Percentiles rank a stretch among this genome's conserved stretches.
phyloP scores from a whole-genome alignment of 2,797 vertebrate species.

The Dendrocincla fuliginosa region DNA sequence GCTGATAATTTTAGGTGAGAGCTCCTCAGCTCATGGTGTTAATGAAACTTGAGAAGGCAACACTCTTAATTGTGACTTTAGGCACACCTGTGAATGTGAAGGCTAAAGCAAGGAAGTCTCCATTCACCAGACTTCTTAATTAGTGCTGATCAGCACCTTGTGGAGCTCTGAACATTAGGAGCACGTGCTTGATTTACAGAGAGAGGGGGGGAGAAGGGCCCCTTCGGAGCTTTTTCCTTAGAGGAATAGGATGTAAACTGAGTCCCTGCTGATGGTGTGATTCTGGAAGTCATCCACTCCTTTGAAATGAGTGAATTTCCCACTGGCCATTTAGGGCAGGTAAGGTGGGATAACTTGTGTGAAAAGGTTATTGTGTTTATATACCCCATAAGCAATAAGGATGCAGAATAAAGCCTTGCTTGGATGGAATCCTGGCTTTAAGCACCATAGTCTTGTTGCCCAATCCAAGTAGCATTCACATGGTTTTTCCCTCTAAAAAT shows the following conservation, averaged over 20 bases:
- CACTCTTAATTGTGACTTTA: background rate
- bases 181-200: background rate
- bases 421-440: background rate
- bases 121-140: background rate
- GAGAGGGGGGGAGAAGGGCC: background rate
- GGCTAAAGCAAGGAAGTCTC: background rate
- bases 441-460: background rate
- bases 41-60: background rate
- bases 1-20: background rate
- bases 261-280: background rate
- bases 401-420: background rate
- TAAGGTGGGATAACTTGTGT: background rate
- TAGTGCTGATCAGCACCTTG: background rate
- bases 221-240: background rate
- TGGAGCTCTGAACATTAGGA: background rate
- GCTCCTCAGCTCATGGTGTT: background rate
- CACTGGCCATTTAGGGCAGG: accelerated
- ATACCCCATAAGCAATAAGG: background rate
- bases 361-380: background rate
- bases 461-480: accelerated
- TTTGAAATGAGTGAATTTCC: background rate
- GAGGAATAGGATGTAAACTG: background rate
- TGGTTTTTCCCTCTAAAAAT: background rate
- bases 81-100: background rate
- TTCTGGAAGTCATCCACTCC: background rate